Conservation (phyloP, 2,113 vertebrate species). For the Rhabdornis inornatus region DNA sequence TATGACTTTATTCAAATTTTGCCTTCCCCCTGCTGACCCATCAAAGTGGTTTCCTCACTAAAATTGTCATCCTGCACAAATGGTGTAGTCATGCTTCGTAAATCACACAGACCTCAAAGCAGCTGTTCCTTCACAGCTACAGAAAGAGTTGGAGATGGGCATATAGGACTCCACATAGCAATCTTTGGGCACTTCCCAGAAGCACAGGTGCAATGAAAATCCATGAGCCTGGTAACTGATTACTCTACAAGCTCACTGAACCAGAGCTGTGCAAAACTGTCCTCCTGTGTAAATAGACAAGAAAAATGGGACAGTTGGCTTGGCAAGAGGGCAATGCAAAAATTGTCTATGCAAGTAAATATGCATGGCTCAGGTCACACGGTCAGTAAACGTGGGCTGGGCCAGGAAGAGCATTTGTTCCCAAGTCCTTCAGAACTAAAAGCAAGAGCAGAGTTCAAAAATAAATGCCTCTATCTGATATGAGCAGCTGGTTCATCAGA, state of each 20-base stretch:
- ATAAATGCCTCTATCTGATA: neutral
- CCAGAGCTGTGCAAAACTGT: neutral
- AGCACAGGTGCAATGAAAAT: constrained; percentile 32
- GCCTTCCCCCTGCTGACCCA: constrained; percentile 14
- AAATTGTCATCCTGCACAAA: constrained; percentile 23
- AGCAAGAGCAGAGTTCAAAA: neutral
- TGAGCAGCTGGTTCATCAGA: neutral
- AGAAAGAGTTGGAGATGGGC: neutral
- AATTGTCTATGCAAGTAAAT: neutral
- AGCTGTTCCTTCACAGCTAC: constrained; percentile 7
- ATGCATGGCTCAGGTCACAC: neutral
- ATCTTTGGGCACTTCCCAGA: constrained; percentile 10
- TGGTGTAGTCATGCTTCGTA: constrained; percentile 21
- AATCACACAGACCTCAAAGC: constrained; percentile 19
- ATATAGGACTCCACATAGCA: neutral
- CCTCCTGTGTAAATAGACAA: neutral
- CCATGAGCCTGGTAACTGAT: neutral
- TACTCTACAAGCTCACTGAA: neutral
- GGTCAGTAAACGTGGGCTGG: neutral
- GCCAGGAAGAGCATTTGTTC: neutral
- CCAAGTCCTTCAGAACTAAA: neutral
- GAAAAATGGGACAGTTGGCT: constrained; percentile 12
- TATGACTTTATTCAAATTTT: constrained; percentile 9
- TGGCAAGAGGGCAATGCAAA: neutral
- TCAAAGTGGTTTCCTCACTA: constrained; percentile 16